phyloP scores from a whole-genome alignment of 2,113 vertebrate species.

The Peucedramus taeniatus region DNA sequence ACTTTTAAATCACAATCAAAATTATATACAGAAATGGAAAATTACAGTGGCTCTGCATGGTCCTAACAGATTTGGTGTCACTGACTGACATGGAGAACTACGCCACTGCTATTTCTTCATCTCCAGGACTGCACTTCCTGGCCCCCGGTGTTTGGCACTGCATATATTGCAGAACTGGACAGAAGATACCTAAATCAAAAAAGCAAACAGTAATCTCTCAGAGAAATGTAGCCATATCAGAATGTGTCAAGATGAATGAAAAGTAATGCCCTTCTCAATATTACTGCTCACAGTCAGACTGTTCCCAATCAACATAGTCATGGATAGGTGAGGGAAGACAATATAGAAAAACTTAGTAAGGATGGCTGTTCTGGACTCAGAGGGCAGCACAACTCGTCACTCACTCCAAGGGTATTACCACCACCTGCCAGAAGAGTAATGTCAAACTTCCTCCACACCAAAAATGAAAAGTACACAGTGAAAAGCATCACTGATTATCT shows the following conservation, averaged over 20 bases:
- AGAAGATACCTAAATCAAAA: slow-evolving; percentile 73
- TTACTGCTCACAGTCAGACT: neutral
- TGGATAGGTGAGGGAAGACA: neutral
- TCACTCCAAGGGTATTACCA: neutral
- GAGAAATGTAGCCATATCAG: neutral
- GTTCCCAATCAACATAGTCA: neutral
- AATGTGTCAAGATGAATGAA: neutral
- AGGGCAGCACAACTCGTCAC: neutral
- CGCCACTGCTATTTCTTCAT: slow-evolving; percentile 74
- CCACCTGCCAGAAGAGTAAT: neutral
- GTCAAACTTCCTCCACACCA: neutral
- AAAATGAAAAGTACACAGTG: neutral
- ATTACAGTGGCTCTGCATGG: neutral
- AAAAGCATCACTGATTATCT: neutral
- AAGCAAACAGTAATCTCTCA: neutral
- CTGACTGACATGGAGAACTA: neutral
- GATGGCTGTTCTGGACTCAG: neutral
- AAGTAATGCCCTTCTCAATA: neutral
- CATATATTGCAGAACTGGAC: slow-evolving; percentile 96
- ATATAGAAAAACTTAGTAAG: neutral
- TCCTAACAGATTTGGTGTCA: neutral
- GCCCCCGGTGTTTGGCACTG: slow-evolving; percentile 90
- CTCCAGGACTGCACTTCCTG: slow-evolving; percentile 87
- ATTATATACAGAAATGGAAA: neutral
- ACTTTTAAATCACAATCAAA: neutral